Evolutionary conservation across 2,113 vertebrate species (phyloP).

Genomic region (Bucco capensis): DNA sequence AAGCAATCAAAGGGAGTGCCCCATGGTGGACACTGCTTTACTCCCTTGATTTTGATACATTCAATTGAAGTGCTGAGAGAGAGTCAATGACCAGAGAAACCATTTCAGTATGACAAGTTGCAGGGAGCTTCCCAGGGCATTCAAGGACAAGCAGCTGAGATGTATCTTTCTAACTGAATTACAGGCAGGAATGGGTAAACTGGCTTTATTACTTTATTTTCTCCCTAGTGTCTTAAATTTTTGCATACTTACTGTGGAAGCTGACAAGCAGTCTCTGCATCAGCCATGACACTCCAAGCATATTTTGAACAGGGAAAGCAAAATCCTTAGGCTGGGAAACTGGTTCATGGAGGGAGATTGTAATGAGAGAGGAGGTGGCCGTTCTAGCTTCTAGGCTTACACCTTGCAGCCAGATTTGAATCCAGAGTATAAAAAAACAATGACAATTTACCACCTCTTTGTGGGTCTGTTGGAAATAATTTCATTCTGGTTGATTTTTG

Average conservation of each 20-base stretch:
- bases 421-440: not conserved
- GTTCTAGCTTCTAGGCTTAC: not conserved
- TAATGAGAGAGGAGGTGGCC: not conserved
- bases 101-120: not conserved
- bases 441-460: not conserved
- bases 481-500: not conserved
- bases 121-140: not conserved
- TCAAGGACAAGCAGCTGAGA: conserved; percentile 3
- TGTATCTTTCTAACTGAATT: conserved; percentile 19
- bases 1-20: not conserved
- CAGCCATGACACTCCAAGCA: not conserved
- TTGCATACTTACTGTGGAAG: not conserved
- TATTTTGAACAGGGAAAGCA: not conserved
- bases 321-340: not conserved
- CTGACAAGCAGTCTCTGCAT: not conserved
- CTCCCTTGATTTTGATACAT: not conserved
- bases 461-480: not conserved
- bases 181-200: not conserved
- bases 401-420: not conserved
- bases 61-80: not conserved
- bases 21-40: not conserved
- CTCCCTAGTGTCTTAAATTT: not conserved
- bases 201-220: not conserved
- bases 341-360: not conserved
- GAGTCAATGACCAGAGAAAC: not conserved